Conservation (phyloP, 2,113 vertebrate species). For the Hyla sarda region DNA sequence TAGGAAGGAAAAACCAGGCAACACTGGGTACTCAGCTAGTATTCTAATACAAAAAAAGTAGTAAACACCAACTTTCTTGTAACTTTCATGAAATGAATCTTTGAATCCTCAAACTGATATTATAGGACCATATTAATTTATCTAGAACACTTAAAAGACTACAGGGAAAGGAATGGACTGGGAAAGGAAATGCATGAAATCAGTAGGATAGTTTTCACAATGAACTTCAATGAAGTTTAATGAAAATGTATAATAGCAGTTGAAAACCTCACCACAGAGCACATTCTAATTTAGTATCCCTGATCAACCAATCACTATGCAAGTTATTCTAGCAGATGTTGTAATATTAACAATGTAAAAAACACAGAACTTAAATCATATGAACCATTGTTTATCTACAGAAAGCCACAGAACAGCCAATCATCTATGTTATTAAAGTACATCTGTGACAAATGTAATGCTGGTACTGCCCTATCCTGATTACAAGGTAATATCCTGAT, state of each 20-base stretch:
- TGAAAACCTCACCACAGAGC: background rate
- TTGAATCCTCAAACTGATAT: background rate
- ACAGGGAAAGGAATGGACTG: background rate
- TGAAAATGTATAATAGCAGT: background rate
- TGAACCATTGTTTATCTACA: too few species aligned
- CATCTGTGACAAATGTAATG: too few species aligned
- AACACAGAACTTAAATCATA: too few species aligned
- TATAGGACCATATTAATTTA: background rate
- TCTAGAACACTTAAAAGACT: background rate
- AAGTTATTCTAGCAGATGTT: background rate
- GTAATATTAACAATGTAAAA: too few species aligned
- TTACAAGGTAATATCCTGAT: too few species aligned
- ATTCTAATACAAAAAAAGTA: too few species aligned
- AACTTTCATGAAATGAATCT: too few species aligned
- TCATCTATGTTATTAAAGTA: too few species aligned
- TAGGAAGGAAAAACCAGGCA: too few species aligned
- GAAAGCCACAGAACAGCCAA: background rate
- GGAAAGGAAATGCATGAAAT: slow-evolving; percentile 24
- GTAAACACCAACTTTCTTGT: background rate
- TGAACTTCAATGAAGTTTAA: slow-evolving; percentile 2
- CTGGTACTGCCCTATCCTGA: too few species aligned
- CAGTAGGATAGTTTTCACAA: background rate
- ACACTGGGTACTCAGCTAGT: too few species aligned
- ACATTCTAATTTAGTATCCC: background rate
- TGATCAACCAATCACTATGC: background rate